These are phyloP conservation scores for Thaleichthys pacificus DNA, from an alignment of 2,797 vertebrate species.

Conservation along the genomic window DNA sequence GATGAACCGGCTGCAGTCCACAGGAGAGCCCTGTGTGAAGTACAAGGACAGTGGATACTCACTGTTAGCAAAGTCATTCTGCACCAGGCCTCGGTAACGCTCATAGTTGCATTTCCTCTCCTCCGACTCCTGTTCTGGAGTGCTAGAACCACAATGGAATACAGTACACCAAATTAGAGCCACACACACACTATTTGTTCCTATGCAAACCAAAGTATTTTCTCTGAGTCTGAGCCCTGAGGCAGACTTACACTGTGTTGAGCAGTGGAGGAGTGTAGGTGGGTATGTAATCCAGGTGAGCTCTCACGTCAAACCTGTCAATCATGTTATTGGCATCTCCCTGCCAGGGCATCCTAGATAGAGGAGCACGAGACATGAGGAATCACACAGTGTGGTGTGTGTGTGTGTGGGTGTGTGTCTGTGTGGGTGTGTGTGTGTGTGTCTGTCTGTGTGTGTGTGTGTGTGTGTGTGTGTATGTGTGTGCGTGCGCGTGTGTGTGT, in stretches of 20 bases:
- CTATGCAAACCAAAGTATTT: not conserved
- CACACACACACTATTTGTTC: not conserved
- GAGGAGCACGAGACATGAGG: not conserved
- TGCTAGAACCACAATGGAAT: constrained; percentile 64
- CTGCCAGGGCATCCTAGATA: constrained; percentile 95
- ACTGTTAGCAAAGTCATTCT: constrained; percentile 98
- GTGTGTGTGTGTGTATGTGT: not conserved
- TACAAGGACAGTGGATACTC: constrained; percentile 62
- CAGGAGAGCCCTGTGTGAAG: not conserved
- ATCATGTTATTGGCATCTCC: constrained; percentile 97
- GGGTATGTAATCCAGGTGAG: constrained; percentile 93
- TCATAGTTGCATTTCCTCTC: constrained; percentile 97
- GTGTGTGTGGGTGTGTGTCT: not conserved
- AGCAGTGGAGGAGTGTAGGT: constrained; percentile 88
- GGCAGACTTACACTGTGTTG: constrained; percentile 81
- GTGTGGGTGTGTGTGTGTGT: not conserved
- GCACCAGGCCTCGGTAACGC: constrained; percentile 92
- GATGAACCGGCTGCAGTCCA: no score
- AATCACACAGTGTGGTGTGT: not conserved
- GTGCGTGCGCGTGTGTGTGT: not conserved
- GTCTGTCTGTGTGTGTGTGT: not conserved
- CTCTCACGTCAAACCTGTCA: constrained; percentile 93
- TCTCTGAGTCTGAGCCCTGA: not conserved
- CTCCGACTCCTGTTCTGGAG: constrained; percentile 89
- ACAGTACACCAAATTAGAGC: not conserved